Base-by-base conservation (phyloP, 2,113 vertebrate species). In the Rhipidura dahli region DNA sequence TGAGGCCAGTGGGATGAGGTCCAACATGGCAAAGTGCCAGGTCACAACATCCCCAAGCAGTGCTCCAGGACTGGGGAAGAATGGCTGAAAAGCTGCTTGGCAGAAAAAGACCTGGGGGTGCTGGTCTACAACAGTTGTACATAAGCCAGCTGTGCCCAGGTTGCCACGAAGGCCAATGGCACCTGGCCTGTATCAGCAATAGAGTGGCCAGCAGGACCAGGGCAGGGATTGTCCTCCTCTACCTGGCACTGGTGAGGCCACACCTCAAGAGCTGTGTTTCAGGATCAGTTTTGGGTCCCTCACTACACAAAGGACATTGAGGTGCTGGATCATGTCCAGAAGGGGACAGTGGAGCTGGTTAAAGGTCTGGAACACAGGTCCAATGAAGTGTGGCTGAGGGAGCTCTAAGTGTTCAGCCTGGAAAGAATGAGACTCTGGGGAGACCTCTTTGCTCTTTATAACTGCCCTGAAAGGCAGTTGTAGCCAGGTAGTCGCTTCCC, bases 211-310 rank as follows among this genome's bases (percentile, higher is more conserved):
- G 57, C 44, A 71, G 57, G 17, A 59, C 3, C 6, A 60, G 15
- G 35, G n/a, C 22, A 77, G 30, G 1, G 59, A 47, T 5, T 33
- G 28, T 30, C 19, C 15, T 5, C 13, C 20, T 45, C 37, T 21
- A 50, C 28, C 7, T 0, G 0, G 28, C 40, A 44, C 27, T 44
- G 35, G 19, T 28, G 53, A 75, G 1, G 20, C 9, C 0, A 1
- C 23, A 37, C 35, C 21, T 72, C 22, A 1, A 33, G 26, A 33
- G 3, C 14, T 39, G 8, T 45, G 6, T 44, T 33, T 75, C 12
- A 39, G 54, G 22, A 60, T 69, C 27, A 19, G 28, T 69, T 75
- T 42, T 37, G 47, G 13, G 23, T 14, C 31, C 8, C 33, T 56
- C 49, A 30, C 16, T 69, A 26, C 35, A 39, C 1, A 1, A 76